Evolutionary conservation across 2,797 vertebrate species (phyloP).

Genomic region (Mallotus villosus): DNA sequence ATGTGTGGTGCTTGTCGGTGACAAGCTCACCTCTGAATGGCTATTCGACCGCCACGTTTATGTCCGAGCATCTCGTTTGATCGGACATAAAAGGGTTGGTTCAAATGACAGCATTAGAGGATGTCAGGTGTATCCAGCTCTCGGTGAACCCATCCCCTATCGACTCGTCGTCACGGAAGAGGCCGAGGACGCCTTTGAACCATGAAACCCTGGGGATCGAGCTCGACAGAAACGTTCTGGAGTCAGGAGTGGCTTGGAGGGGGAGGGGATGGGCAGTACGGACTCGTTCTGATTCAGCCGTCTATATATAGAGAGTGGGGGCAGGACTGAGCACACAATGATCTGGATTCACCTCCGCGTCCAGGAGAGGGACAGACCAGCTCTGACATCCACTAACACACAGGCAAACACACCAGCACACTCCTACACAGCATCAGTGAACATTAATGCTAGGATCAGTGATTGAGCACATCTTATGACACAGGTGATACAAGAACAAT

Average conservation of each 20-base stretch:
- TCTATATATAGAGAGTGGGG: background rate
- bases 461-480: slow-evolving; percentile 19
- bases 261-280: background rate
- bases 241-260: slow-evolving; percentile 10
- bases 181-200: slow-evolving; percentile 5
- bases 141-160: background rate
- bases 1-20: slow-evolving; percentile 9
- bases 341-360: background rate
- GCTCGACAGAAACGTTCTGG: slow-evolving; percentile 7
- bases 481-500: slow-evolving; percentile 9
- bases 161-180: background rate
- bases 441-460: slow-evolving; percentile 10
- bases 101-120: slow-evolving; percentile 4
- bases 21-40: slow-evolving; percentile 12
- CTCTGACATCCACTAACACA: background rate
- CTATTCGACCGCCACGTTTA: background rate
- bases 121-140: background rate
- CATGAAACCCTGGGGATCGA: background rate
- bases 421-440: slow-evolving; percentile 13
- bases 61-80: slow-evolving; percentile 1
- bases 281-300: slow-evolving; percentile 10
- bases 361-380: slow-evolving; percentile 11
- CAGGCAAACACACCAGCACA: background rate
- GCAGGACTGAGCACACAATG: background rate
- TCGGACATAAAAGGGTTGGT: slow-evolving; percentile 17